These are phyloP conservation scores for Pararge aegeria DNA, from an alignment of 1,140 invertebrate genomes.

Conservation along the genomic window DNA sequence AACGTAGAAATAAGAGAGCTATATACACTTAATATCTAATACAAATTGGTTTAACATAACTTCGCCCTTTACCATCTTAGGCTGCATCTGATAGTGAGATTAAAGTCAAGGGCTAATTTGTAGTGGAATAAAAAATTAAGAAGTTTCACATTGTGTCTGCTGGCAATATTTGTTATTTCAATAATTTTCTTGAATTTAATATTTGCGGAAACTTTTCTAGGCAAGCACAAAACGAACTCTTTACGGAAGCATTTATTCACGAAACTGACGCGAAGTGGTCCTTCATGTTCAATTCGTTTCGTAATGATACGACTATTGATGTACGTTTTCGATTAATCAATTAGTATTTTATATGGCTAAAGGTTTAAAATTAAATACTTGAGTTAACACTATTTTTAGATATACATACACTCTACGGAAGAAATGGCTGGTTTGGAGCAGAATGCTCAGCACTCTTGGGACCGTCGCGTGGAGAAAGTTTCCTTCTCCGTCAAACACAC, in stretches of 20 bases:
- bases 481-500: constrained; percentile 86
- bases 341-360: neutral
- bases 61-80: too few species aligned
- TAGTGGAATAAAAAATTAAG: too few species aligned
- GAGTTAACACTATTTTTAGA: constrained; percentile 57
- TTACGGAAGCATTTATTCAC: constrained; percentile 80
- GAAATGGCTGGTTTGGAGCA: constrained; percentile 84
- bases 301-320: constrained; percentile 69
- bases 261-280: constrained; percentile 84
- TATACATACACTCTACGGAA: constrained; percentile 84
- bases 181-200: neutral
- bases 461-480: constrained; percentile 81
- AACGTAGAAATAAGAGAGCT: too few species aligned
- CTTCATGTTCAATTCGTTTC: constrained; percentile 77
- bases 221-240: constrained; percentile 66
- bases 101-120: too few species aligned
- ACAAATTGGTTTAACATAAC: too few species aligned
- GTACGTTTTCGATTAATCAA: constrained; percentile 50
- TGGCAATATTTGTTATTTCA: neutral
- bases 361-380: neutral
- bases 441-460: constrained; percentile 85
- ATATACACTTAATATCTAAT: too few species aligned
- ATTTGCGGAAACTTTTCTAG: constrained; percentile 31
- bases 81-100: too few species aligned
- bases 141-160: too few species aligned